Percentiles rank a stretch among this genome's conserved stretches.
phyloP scores from a whole-genome alignment of 2,888 invertebrate species.

The Pharmacophagus antenor region DNA sequence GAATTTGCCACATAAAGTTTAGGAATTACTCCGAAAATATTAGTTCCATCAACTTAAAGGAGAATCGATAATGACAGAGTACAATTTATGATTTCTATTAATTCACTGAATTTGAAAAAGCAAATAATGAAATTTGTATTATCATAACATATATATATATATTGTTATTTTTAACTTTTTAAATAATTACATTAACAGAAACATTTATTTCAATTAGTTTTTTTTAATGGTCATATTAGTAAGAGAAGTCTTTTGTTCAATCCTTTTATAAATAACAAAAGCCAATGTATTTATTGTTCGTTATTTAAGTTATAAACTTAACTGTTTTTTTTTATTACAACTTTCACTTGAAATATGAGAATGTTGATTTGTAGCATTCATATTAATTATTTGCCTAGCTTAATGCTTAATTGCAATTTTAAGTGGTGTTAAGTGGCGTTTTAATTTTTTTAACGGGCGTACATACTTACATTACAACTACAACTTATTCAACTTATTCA shows the following conservation, averaged over 20 bases:
- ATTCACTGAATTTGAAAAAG: background rate
- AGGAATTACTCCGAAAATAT: background rate
- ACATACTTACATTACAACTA: too few relatives aligned
- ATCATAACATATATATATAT: too few relatives aligned
- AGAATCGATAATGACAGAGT: background rate
- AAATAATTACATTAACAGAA: background rate
- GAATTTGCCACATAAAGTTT: background rate
- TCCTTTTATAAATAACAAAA: background rate
- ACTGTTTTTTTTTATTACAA: background rate
- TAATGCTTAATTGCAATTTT: too few relatives aligned
- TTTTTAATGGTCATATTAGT: background rate
- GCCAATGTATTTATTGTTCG: background rate
- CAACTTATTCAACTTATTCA: too few relatives aligned
- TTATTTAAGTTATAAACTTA: constrained; percentile 13
- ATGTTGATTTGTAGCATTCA: too few relatives aligned
- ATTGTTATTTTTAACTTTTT: background rate
- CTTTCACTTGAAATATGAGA: background rate
- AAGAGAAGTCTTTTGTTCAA: background rate
- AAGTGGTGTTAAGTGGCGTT: too few relatives aligned
- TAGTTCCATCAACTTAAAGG: background rate
- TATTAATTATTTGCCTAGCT: too few relatives aligned
- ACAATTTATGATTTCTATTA: background rate
- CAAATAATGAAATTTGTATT: background rate
- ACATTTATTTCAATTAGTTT: background rate
- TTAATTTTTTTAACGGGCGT: too few relatives aligned